phyloP scores from a whole-genome alignment of 2,797 vertebrate species.

The Myotis pilosus region DNA sequence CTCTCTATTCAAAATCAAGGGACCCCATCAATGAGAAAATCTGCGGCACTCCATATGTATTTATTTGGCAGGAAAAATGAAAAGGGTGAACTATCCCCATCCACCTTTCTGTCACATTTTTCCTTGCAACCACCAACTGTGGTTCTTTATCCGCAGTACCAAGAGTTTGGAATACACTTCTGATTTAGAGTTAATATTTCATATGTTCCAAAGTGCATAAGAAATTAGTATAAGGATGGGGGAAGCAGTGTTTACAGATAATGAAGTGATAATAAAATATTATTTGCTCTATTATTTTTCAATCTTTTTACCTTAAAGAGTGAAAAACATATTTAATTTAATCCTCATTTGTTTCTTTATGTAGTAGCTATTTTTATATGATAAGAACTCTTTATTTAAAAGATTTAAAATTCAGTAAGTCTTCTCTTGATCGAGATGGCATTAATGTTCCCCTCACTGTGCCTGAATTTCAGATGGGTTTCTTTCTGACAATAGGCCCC shows the following conservation, averaged over 20 bases:
- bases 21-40: not conserved
- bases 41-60: not conserved
- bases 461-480: not conserved
- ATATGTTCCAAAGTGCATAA: not conserved
- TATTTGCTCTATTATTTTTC: not conserved
- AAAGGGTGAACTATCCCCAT: not conserved
- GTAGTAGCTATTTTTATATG: not conserved
- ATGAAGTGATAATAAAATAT: not conserved
- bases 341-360: not conserved
- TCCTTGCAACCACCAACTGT: not conserved
- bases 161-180: not conserved
- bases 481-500: not conserved
- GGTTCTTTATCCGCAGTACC: not conserved
- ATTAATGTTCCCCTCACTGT: not conserved
- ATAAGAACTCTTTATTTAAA: not conserved
- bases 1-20: not conserved
- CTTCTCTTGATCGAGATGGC: not conserved
- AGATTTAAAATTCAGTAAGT: not conserved
- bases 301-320: not conserved
- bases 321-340: not conserved
- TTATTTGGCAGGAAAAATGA: not conserved
- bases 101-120: not conserved
- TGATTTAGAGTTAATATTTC: not conserved
- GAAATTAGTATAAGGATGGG: not conserved
- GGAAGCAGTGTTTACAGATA: not conserved